Evolutionary conservation across 2,888 invertebrate species (phyloP), one percentile per base, ranked within the genome.

Genomic region (Melanargia galathea): DNA sequence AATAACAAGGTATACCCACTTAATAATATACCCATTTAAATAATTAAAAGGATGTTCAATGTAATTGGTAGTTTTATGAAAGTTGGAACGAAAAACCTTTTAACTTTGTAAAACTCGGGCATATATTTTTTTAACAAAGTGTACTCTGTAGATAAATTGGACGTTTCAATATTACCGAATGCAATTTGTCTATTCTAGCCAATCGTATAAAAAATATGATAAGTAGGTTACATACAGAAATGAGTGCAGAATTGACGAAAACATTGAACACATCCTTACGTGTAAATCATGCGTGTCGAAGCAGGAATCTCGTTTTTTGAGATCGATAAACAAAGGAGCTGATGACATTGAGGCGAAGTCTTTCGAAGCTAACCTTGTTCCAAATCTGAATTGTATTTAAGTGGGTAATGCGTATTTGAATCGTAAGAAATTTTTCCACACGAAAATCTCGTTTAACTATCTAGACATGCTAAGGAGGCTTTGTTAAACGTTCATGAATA

Each of bases 331-430:
- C 80, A 80, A 80, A 78, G 70, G 66, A 74, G 70, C 68, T 65
- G 64, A 58, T 65, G 81, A 73, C 83, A 83, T 81, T 82, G 80
- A 76, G 73, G 67, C 70, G 62, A 60, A 65, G 55, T 65, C 65
- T 65, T 65, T 69, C 65, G 76, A 76, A 76, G 67, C 68, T 78
- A 78, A 77, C 86, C 84, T 73, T 82, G 83, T 77, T 72, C 81
- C 76, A 75, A 78, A 82, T 82, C 71, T 69, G 71, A 33, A 57
- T 45, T 5, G 11, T 46, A 45, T 18, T 22, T 16, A 38, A 33
- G 10, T 38, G n/a, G 6, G n/a, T 48, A 49, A 51, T 35, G 13
- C 64, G 69, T 60, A 68, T 66, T 35, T 46, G 35, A 55, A 16
- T 51, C 56, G 51, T 60, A 71, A 71, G 64, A 65, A 70, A 75